These are phyloP conservation scores for Neelides sp. DNA, from an alignment of 1,140 invertebrate genomes.

Conservation along the genomic window DNA sequence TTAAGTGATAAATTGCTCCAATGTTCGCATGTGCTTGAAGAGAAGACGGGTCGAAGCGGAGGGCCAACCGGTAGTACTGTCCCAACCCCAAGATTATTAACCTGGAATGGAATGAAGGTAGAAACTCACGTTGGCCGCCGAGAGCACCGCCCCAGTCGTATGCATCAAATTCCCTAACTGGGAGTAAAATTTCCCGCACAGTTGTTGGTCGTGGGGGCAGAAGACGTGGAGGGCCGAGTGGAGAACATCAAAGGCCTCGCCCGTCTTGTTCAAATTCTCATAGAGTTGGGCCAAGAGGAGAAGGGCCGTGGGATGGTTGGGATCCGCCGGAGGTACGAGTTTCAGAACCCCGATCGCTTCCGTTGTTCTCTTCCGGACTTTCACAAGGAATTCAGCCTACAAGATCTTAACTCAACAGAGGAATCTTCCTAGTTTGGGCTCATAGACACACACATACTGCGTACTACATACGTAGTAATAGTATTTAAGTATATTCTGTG, in stretches of 20 bases:
- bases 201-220: constrained; percentile 19
- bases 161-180: constrained; percentile 27
- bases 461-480: too few relatives aligned
- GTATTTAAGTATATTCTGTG: too few relatives aligned
- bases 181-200: constrained; percentile 23
- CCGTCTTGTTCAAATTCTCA: constrained; percentile 20
- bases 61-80: constrained; percentile 31
- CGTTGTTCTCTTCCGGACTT: constrained; percentile 16
- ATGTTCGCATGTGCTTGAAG: constrained; percentile 34
- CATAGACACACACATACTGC: too few relatives aligned
- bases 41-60: constrained; percentile 31
- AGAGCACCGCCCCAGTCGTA: constrained; percentile 16
- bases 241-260: constrained; percentile 20
- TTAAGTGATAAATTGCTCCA: constrained; percentile 35
- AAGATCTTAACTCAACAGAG: too few relatives aligned
- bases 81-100: not conserved
- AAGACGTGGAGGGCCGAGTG: constrained; percentile 18
- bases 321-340: constrained; percentile 9
- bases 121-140: constrained; percentile 21
- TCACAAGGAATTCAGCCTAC: constrained; percentile 16
- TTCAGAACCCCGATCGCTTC: constrained; percentile 14
- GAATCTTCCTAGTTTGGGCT: too few relatives aligned
- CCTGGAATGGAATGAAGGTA: not conserved
- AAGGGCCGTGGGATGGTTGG: constrained; percentile 15
- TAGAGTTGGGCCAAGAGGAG: constrained; percentile 19